phyloP scores from a whole-genome alignment of 2,113 vertebrate species.

The Macaca fascicularis region DNA sequence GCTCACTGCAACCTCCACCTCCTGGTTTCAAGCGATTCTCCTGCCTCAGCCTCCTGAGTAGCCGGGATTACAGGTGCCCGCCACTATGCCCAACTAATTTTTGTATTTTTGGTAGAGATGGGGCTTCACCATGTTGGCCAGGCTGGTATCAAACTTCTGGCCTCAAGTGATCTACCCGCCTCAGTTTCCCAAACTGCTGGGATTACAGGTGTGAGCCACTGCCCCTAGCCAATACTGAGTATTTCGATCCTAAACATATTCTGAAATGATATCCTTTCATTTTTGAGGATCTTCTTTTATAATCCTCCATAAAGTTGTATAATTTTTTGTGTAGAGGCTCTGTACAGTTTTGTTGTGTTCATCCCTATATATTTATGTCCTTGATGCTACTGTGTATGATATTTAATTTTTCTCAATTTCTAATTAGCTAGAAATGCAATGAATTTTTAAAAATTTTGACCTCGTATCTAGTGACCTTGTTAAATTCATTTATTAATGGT shows the following conservation, averaged over 20 bases:
- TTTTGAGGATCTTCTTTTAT: background rate
- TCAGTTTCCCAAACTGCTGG: no score
- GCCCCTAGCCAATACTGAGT: background rate
- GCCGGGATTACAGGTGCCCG: no score
- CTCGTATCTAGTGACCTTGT: background rate
- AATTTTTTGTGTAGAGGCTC: background rate
- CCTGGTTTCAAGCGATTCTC: no score
- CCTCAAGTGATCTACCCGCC: no score
- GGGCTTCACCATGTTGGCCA: no score
- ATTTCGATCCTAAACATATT: background rate
- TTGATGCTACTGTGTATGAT: background rate
- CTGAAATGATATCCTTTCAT: background rate
- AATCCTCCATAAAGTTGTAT: background rate
- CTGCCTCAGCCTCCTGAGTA: no score
- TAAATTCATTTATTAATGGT: background rate
- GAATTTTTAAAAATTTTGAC: background rate
- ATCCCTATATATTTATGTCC: background rate
- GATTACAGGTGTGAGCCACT: no score
- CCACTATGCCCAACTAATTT: no score
- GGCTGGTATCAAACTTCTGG: no score
- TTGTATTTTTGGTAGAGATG: no score
- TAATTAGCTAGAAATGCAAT: background rate
- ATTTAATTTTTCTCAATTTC: background rate
- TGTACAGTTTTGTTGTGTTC: background rate
- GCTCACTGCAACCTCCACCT: no score